Evolutionary conservation across 1,140 invertebrate genomes (phyloP).

Genomic region (Drosophila insularis): DNA sequence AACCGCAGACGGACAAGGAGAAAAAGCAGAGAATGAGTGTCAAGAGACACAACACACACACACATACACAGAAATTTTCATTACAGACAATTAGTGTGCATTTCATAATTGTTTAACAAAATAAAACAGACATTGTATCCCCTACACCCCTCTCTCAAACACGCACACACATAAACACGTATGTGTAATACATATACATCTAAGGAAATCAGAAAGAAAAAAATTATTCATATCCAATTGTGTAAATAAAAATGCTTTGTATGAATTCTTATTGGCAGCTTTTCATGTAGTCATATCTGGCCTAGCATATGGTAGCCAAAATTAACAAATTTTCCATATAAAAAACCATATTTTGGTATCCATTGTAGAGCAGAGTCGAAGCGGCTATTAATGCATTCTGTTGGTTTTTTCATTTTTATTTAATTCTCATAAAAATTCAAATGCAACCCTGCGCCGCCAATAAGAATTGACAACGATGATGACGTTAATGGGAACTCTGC

Average conservation of each 20-base stretch:
- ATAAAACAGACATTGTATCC: slow-evolving; percentile 25
- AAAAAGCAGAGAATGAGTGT: slow-evolving; percentile 13
- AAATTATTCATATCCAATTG: slow-evolving; percentile 24
- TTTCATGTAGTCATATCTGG: not conserved
- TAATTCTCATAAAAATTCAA: slow-evolving; percentile 34
- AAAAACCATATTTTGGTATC: not conserved
- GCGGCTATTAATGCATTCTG: slow-evolving; percentile 6
- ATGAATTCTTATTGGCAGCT: slow-evolving; percentile 28
- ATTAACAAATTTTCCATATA: not conserved
- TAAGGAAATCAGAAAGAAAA: slow-evolving; percentile 31
- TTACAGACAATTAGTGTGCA: slow-evolving; percentile 81
- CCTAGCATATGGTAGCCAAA: slow-evolving; percentile 12
- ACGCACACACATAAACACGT: slow-evolving; percentile 9
- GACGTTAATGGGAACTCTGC: slow-evolving; percentile 78
- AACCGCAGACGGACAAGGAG: slow-evolving; percentile 12
- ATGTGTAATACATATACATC: slow-evolving; percentile 10
- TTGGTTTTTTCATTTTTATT: slow-evolving; percentile 41
- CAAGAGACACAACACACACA: slow-evolving; percentile 26
- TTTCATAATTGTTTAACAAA: slow-evolving; percentile 82
- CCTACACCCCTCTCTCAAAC: not conserved
- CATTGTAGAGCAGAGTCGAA: not conserved
- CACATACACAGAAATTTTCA: slow-evolving; percentile 64
- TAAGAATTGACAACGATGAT: slow-evolving; percentile 81
- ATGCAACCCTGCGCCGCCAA: slow-evolving; percentile 78
- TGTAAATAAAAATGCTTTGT: slow-evolving; percentile 8